Evolutionary conservation across 2,888 invertebrate species (phyloP).

Genomic region (Spisula subtruncata): DNA sequence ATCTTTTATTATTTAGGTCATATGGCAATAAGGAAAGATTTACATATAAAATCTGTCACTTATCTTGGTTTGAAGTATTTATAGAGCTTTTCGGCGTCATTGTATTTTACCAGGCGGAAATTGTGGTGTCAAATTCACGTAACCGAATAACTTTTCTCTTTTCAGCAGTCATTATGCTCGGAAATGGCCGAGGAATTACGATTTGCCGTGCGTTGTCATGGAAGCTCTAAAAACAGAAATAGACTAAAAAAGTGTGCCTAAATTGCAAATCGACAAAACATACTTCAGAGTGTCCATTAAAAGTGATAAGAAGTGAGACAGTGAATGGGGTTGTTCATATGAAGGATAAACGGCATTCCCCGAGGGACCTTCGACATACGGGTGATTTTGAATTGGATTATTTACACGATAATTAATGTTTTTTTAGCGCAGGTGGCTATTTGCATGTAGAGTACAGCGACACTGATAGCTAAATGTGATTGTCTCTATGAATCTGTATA

Average conservation of each 20-base stretch:
- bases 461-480: constrained; percentile 78
- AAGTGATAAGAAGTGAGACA: constrained; percentile 67
- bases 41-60: neutral
- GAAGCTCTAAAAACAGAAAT: constrained; percentile 93
- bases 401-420: constrained; percentile 71
- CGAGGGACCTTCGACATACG: constrained; percentile 55
- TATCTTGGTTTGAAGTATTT: neutral
- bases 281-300: constrained; percentile 62
- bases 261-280: constrained; percentile 75
- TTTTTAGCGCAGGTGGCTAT: constrained; percentile 81
- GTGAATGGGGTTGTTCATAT: constrained; percentile 83
- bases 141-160: neutral
- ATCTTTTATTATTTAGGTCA: neutral
- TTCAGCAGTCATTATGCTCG: constrained; percentile 95
- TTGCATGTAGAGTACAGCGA: constrained; percentile 84
- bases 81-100: neutral
- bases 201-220: constrained; percentile 95
- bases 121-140: neutral
- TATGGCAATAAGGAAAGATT: neutral
- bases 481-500: neutral
- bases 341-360: constrained; percentile 76
- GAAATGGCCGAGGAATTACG: constrained; percentile 97
- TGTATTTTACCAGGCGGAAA: neutral
- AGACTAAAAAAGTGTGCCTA: constrained; percentile 75
- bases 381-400: constrained; percentile 78